Base-by-base conservation (phyloP, 2,113 vertebrate genomes). In the Ptyas mucosa region DNA sequence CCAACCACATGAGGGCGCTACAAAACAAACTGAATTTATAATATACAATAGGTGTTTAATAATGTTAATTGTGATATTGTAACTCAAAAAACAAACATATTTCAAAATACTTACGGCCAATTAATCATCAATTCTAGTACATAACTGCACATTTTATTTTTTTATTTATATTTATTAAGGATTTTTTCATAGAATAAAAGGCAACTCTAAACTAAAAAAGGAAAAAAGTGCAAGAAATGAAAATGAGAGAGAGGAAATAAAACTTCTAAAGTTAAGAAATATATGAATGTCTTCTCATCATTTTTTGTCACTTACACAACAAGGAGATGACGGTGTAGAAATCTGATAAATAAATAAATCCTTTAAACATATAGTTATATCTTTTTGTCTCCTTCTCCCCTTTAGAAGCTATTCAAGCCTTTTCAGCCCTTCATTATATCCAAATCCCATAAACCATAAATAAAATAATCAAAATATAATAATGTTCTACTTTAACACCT, bases 1-100 rank as follows among this genome's bases (percentile, higher is more conserved):
- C 86, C 81, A 92, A 89, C 96, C 96, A 96, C 96, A 95, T 0
- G 96, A 97, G 96, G 96, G 96, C 93, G 95, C 96, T 94, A 91
- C 64, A 96, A 24, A 39, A 95, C 96, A 96, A 94, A 53, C 88
- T 75, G 92, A 94, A 87, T 54, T 53, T 7, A 89, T 2, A 49
- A 34, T 21, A 1, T 58, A 93, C 26, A 24, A 69, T 46, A 43
- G 10, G 85, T 75, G 57, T 85, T n/a, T 94, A 85, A 89, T 39
- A 86, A 87, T 29, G 85, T 26, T 46, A 51, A 87, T 49, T 3
- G 10, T 51, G 43, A 49, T 87, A 26, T 23, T 49, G 85, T 87
- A 92, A 81, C 12, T 75, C 14, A 7, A 34, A 69, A 75, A 75
- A n/a, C 26, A 75, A 75, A 18, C 2, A 0, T 75, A 75, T 75